Base-by-base conservation (phyloP, 2,113 vertebrate species). In the Callopanchax toddi region DNA sequence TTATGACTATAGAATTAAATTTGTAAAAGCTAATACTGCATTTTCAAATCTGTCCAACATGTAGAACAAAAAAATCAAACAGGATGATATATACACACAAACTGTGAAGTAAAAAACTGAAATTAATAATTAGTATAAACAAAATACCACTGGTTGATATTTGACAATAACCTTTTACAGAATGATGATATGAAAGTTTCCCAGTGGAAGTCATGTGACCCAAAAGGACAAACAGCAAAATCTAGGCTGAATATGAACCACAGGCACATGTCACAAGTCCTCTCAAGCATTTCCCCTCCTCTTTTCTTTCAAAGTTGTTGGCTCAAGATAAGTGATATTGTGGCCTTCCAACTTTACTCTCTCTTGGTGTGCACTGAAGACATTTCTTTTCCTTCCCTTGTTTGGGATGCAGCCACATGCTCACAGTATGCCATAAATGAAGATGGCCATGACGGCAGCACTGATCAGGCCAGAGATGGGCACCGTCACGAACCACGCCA, bases 401-500 rank as follows among this genome's bases (percentile, higher is more conserved):
- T 39, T 37, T 5, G 52, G 76, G 53, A 37, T 21, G 23, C 52
- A 40, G 22, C 61, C 6, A 6, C 39, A 29, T 4, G 34, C 61
- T 75, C 49, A 53, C 12, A 90, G 76, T 80, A 96, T 83, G 26
- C 83, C 82, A 0, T 89, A 92, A 48, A 60, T 92, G 89, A 99
- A 94, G 60, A 99, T 26, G 0, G 96, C 97, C 97, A 99, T 99
- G 70, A 98, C 94, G 69, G 93, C 96, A 0, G 97, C 96, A 0
- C 97, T 99, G 88, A 99, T 96, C 37, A 99, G 79, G 2, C 96
- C 96, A 0, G 97, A 96, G 79, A 99, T 98, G 36, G 97, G 97
- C 34, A 99, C 97, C 0, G 97, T 98, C 74, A 98, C 97, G 0
- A 99, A 99, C 97, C 97, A 99, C 1, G 97, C 97, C 95, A 98